A percentile compares a stretch with the other conserved stretches of the same genome.
phyloP scores from a whole-genome alignment of 2,113 vertebrate genomes.

The Rattus norvegicus region DNA sequence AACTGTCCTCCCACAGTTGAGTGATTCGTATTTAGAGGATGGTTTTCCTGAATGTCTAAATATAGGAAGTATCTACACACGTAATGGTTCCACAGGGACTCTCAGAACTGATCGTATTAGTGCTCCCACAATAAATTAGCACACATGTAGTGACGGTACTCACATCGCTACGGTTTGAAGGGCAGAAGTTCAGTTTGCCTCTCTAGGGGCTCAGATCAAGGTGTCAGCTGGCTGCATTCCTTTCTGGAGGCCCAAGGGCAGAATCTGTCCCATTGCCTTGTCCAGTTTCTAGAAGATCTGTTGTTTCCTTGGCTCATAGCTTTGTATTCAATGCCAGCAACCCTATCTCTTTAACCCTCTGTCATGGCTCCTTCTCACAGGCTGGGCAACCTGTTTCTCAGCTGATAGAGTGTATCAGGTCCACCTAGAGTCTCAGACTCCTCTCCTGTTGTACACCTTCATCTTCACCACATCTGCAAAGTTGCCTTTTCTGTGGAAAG shows the following conservation, averaged over 20 bases:
- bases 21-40: constrained; percentile 6
- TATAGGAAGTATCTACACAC: constrained; percentile 52
- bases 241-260: neutral
- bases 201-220: neutral
- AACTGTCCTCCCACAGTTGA: constrained; percentile 5
- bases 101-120: neutral
- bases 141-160: neutral
- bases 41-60: constrained; percentile 51
- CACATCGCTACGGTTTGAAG: neutral
- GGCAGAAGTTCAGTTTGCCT: neutral
- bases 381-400: constrained; percentile 24
- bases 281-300: neutral
- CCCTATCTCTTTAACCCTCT: neutral
- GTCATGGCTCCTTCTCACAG: neutral
- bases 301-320: neutral
- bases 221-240: neutral
- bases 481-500: neutral
- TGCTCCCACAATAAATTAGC: constrained; percentile 43
- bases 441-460: neutral
- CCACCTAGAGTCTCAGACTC: neutral
- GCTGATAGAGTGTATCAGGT: neutral
- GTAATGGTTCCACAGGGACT: constrained; percentile 57
- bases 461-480: neutral
- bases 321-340: neutral
- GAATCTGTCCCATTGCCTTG: neutral